phyloP scores from a whole-genome alignment of 2,888 invertebrate genomes.

The Diaphora mendica region DNA sequence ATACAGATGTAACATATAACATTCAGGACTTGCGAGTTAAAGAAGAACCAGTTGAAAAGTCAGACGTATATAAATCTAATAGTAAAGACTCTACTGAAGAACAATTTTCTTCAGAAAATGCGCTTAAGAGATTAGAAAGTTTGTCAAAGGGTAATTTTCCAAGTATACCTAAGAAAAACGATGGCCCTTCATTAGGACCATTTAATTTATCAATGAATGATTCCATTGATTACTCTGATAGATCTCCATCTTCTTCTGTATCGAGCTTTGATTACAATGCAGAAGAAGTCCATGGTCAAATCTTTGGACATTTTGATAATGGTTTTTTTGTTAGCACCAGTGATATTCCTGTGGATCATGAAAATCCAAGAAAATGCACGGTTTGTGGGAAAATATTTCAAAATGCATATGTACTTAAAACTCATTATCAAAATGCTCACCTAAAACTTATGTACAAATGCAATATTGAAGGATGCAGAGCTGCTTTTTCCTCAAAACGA shows the following conservation, averaged over 20 bases:
- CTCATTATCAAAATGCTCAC: conserved; percentile 98
- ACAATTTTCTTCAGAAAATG: conserved; percentile 87
- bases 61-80: conserved; percentile 67
- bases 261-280: conserved; percentile 86
- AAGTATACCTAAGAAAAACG: conserved; percentile 68
- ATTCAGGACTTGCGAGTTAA: conserved; percentile 75
- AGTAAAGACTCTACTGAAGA: conserved; percentile 55
- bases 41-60: conserved; percentile 72
- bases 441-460: conserved; percentile 98
- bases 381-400: conserved; percentile 97
- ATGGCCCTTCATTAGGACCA: conserved; percentile 65
- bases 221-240: conserved; percentile 77
- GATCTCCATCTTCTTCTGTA: conserved; percentile 88
- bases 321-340: conserved; percentile 90
- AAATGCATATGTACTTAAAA: conserved; percentile 96
- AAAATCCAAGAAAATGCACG: conserved; percentile 96
- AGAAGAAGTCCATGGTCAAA: conserved; percentile 88
- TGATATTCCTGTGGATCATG: conserved; percentile 96
- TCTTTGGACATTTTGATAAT: conserved; percentile 91
- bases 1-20: conserved; percentile 59
- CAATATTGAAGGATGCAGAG: conserved; percentile 97
- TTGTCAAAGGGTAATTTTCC: conserved; percentile 92
- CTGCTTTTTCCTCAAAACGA: conserved; percentile 96
- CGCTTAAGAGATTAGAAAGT: conserved; percentile 92
- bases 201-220: conserved; percentile 77